A percentile compares a stretch with the other conserved stretches of the same genome.
These are phyloP conservation scores for Sinella curviseta DNA, from an alignment of 1,140 invertebrate species.

Conservation along the genomic window DNA sequence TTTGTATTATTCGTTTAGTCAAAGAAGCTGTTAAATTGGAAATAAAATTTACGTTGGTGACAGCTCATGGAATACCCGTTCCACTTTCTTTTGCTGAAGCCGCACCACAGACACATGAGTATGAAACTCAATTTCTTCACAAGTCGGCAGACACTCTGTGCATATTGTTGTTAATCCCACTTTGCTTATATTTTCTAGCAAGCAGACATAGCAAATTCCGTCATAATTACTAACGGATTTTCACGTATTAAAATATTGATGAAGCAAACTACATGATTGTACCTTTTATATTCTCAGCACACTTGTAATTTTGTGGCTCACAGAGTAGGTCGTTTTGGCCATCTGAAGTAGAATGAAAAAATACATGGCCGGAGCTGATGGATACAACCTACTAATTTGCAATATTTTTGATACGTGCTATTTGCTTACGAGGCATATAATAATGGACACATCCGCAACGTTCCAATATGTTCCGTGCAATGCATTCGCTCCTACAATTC, in stretches of 20 bases:
- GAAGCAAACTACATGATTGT: too few species aligned
- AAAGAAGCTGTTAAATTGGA: too few species aligned
- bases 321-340: too few species aligned
- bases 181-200: not conserved
- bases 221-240: too few species aligned
- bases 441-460: not conserved
- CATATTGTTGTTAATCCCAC: not conserved
- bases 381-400: too few species aligned
- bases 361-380: too few species aligned
- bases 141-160: not conserved
- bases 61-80: not conserved
- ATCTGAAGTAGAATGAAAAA: too few species aligned
- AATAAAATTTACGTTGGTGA: too few species aligned
- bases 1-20: too few species aligned
- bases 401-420: not conserved
- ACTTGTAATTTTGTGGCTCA: too few species aligned
- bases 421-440: conserved; percentile 4
- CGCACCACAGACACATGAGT: not conserved
- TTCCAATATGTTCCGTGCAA: not conserved
- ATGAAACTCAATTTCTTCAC: conserved; percentile 2
- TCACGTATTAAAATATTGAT: too few species aligned
- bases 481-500: conserved; percentile 1
- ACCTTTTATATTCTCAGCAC: too few species aligned
- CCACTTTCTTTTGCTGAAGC: not conserved
- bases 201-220: not conserved